These are phyloP conservation scores for Spea hammondii DNA, from an alignment of 2,797 vertebrate species.

Conservation along the genomic window DNA sequence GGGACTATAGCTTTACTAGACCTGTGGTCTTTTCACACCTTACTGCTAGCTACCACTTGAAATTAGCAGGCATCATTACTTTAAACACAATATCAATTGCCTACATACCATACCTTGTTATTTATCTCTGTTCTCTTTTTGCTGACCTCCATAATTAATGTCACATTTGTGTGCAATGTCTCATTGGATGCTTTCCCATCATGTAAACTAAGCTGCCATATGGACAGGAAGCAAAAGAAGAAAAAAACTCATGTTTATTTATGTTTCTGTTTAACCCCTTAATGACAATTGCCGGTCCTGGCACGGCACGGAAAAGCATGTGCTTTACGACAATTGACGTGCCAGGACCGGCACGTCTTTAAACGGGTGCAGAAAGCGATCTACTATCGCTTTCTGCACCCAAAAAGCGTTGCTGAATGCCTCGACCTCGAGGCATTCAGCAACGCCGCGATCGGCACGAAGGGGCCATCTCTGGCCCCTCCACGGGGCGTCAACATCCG, in stretches of 20 bases:
- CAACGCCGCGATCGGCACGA: too few relatives aligned
- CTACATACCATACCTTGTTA: slow-evolving; percentile 26
- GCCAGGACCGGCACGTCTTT: too few relatives aligned
- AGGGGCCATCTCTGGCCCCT: too few relatives aligned
- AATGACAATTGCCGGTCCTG: too few relatives aligned
- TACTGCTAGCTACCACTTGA: slow-evolving; percentile 15
- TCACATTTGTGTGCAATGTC: slow-evolving; percentile 43
- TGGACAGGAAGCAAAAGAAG: slow-evolving; percentile 13
- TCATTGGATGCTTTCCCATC: slow-evolving; percentile 38
- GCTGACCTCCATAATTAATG: slow-evolving; percentile 44
- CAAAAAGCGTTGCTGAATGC: too few relatives aligned
- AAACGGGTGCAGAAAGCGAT: too few relatives aligned
- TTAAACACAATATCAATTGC: slow-evolving; percentile 29
- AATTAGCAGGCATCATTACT: slow-evolving; percentile 31
- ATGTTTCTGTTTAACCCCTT: slow-evolving; percentile 38
- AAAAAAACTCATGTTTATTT: slow-evolving; percentile 35
- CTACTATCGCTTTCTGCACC: too few relatives aligned
- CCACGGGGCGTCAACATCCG: too few relatives aligned
- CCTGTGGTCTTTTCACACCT: slow-evolving; percentile 1
- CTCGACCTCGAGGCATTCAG: too few relatives aligned
- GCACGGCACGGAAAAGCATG: too few relatives aligned
- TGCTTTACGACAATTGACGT: too few relatives aligned
- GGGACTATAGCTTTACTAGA: slow-evolving; percentile 10
- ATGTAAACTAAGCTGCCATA: slow-evolving; percentile 37
- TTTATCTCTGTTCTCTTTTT: slow-evolving; percentile 35